These are phyloP conservation scores for Drosophila kurseongensis DNA, from an alignment of 1,140 invertebrate species.

Conservation along the genomic window DNA sequence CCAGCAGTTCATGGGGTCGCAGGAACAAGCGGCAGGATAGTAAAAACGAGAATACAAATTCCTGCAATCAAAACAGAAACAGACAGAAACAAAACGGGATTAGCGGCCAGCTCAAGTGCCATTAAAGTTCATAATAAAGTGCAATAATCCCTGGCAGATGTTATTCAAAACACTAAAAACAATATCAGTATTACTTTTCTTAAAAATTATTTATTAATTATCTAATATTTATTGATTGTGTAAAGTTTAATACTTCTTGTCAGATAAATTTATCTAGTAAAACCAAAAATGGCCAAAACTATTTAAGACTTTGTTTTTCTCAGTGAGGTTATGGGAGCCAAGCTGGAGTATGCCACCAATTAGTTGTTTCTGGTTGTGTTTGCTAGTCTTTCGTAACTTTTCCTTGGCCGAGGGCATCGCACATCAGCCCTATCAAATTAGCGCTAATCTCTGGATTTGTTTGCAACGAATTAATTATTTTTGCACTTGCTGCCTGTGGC, in stretches of 20 bases:
- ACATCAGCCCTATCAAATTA: conserved; percentile 62
- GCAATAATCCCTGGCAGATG: too few relatives aligned
- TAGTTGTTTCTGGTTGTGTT: conserved; percentile 19
- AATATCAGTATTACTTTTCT: too few relatives aligned
- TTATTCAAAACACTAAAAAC: too few relatives aligned
- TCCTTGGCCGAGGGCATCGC: conserved; percentile 33
- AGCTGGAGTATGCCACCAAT: conserved; percentile 24
- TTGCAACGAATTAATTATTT: conserved; percentile 71
- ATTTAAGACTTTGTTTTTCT: neutral
- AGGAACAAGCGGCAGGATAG: conserved; percentile 83
- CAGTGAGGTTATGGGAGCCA: neutral
- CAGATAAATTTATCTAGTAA: too few relatives aligned
- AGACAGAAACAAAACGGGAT: conserved; percentile 3
- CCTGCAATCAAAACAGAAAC: conserved; percentile 53
- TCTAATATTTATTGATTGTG: too few relatives aligned
- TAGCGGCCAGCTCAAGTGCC: neutral
- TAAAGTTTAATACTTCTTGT: too few relatives aligned
- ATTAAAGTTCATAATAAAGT: conserved; percentile 7
- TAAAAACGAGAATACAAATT: conserved; percentile 84
- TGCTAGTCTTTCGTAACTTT: conserved; percentile 10
- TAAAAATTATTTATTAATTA: too few relatives aligned
- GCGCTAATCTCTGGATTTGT: conserved; percentile 55
- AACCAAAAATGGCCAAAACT: too few relatives aligned
- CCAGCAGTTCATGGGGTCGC: conserved; percentile 81
- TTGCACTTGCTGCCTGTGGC: conserved; percentile 56